phyloP scores from a whole-genome alignment of 1,140 invertebrate species.

The Penaeus indicus region DNA sequence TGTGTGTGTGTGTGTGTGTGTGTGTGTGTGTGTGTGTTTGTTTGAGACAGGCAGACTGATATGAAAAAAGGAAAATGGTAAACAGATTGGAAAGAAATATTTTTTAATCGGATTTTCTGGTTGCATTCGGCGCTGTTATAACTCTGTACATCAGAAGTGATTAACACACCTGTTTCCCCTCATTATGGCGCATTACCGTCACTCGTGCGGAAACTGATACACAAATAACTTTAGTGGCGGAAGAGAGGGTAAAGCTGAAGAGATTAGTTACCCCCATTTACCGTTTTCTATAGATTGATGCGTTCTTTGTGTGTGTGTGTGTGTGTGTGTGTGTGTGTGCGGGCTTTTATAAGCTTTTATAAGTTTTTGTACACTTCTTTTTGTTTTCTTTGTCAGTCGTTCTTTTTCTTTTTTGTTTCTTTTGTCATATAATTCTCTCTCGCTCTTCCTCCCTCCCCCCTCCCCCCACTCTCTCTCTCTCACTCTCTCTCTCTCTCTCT shows the following conservation, averaged over 20 bases:
- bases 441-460: constrained; percentile 21
- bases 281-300: background rate
- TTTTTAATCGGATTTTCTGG: too few relatives aligned
- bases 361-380: background rate
- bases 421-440: constrained; percentile 10
- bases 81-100: too few relatives aligned
- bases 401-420: background rate
- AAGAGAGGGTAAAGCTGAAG: too few relatives aligned
- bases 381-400: background rate
- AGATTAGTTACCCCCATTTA: background rate
- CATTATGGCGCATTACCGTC: too few relatives aligned
- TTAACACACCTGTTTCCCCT: too few relatives aligned
- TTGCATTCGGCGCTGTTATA: too few relatives aligned
- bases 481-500: constrained; percentile 14
- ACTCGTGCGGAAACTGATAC: too few relatives aligned
- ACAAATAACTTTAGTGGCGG: too few relatives aligned
- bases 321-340: background rate
- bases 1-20: constrained; percentile 20
- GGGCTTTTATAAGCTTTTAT: too few relatives aligned
- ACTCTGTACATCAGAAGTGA: too few relatives aligned
- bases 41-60: background rate
- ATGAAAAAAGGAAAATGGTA: too few relatives aligned
- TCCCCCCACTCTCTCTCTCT: background rate
- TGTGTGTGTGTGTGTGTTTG: background rate
- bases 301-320: background rate